These are phyloP conservation scores for Acipenser oxyrinchus DNA, from an alignment of 2,797 vertebrate species.

Conservation along the genomic window DNA sequence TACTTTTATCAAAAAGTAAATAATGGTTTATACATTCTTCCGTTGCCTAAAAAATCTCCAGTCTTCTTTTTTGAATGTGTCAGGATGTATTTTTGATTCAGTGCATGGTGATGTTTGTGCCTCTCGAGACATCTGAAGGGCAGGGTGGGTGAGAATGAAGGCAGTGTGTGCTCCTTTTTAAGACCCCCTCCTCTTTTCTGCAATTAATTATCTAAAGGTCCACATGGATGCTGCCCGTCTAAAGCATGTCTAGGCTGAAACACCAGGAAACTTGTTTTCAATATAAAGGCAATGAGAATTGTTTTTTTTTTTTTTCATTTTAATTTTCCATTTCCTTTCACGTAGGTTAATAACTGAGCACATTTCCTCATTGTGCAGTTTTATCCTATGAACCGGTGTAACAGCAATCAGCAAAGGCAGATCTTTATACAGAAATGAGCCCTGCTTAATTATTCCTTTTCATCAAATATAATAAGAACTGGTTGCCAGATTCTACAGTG, in stretches of 20 bases:
- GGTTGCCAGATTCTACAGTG: too few relatives aligned
- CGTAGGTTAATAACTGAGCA: not conserved
- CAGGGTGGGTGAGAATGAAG: constrained; percentile 5
- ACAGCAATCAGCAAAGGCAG: not conserved
- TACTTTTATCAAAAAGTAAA: too few relatives aligned
- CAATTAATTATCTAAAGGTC: constrained; percentile 6
- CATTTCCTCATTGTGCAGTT: not conserved
- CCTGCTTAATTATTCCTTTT: not conserved
- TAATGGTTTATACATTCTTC: too few relatives aligned
- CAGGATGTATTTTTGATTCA: not conserved
- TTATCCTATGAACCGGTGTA: not conserved
- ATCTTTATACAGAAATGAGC: not conserved
- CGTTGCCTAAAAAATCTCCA: not conserved
- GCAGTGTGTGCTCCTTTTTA: not conserved
- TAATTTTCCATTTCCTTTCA: not conserved
- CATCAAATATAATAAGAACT: not conserved
- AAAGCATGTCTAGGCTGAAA: not conserved
- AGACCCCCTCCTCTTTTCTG: not conserved
- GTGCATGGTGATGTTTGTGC: not conserved
- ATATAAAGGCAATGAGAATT: not conserved
- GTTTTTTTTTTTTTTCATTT: not conserved
- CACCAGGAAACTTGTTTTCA: not conserved
- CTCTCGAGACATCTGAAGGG: constrained; percentile 2
- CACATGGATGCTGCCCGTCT: not conserved
- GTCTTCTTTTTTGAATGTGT: not conserved